A percentile compares a stretch with the other conserved stretches of the same genome.
Evolutionary conservation across 2,888 invertebrate species (phyloP).

Genomic region (Cerastis leucographa): DNA sequence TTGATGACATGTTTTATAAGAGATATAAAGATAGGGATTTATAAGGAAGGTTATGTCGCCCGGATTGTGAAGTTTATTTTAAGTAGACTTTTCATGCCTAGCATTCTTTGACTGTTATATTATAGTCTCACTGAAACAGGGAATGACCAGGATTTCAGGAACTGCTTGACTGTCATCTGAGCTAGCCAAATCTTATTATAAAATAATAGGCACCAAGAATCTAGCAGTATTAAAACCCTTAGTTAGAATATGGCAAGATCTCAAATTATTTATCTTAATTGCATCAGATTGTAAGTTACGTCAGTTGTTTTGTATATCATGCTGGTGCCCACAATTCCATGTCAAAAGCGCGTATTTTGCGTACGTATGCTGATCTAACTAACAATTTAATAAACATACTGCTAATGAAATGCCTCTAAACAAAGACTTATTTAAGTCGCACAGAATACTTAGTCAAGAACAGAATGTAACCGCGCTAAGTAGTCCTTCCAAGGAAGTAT

Average conservation of each 20-base stretch:
- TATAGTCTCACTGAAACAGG: not conserved
- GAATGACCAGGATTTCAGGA: not conserved
- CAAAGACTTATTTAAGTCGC: not conserved
- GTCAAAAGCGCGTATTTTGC: too few relatives aligned
- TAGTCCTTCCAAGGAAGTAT: conserved; percentile 55
- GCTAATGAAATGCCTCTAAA: not conserved
- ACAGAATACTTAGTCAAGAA: not conserved
- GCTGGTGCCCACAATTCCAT: too few relatives aligned
- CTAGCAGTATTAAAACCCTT: too few relatives aligned
- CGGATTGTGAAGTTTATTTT: too few relatives aligned
- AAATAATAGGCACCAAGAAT: too few relatives aligned
- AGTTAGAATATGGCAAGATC: too few relatives aligned
- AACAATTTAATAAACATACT: not conserved
- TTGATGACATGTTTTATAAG: conserved; percentile 33
- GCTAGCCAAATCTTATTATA: not conserved
- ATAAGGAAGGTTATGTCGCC: too few relatives aligned
- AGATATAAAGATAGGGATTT: not conserved
- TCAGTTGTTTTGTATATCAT: too few relatives aligned
- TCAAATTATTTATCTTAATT: too few relatives aligned
- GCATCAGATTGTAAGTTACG: too few relatives aligned
- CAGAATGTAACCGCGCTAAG: conserved; percentile 13
- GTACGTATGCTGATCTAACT: not conserved
- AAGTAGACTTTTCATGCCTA: not conserved
- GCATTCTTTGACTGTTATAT: not conserved
- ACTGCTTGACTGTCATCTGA: not conserved